Percentiles rank a stretch among this genome's conserved stretches.
Evolutionary conservation across 92 coral and sea anemone species (phyloP).

Genomic region (Epizoanthus rinbou): DNA sequence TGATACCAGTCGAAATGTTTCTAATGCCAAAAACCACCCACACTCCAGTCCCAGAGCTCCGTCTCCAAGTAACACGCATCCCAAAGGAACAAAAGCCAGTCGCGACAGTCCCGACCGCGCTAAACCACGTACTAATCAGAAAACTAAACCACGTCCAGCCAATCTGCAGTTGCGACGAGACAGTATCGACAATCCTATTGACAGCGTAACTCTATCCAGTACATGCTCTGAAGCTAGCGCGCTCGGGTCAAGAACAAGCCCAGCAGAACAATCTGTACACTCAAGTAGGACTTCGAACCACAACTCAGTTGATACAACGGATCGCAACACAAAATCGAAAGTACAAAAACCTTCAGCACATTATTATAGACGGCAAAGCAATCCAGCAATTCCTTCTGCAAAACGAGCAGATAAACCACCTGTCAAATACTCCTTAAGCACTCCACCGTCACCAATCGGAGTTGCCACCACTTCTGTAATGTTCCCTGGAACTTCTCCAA

Average conservation of each 20-base stretch:
- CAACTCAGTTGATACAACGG: background rate
- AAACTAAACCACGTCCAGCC: conserved; percentile 5
- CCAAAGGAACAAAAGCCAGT: background rate
- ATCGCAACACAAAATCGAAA: background rate
- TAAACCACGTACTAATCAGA: background rate
- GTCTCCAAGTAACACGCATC: background rate
- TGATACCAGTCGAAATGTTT: background rate
- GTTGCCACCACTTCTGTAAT: background rate
- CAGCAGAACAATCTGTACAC: background rate
- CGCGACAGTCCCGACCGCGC: background rate
- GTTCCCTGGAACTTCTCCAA: background rate
- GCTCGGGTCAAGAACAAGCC: background rate
- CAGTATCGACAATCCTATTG: background rate
- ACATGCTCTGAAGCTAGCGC: background rate
- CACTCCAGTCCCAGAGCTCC: background rate
- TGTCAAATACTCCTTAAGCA: background rate
- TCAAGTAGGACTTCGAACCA: background rate
- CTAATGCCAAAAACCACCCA: background rate
- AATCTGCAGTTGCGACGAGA: background rate
- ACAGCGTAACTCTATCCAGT: too few relatives aligned
- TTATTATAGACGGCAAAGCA: conserved; percentile 27
- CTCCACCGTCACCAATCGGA: conserved; percentile 1
- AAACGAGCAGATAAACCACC: background rate
- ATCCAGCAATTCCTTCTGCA: background rate
- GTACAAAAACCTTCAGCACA: background rate